Percentiles rank a stretch among this genome's conserved stretches.
These are phyloP conservation scores for Momotus momota DNA, from an alignment of 2,797 vertebrate genomes.

Conservation along the genomic window DNA sequence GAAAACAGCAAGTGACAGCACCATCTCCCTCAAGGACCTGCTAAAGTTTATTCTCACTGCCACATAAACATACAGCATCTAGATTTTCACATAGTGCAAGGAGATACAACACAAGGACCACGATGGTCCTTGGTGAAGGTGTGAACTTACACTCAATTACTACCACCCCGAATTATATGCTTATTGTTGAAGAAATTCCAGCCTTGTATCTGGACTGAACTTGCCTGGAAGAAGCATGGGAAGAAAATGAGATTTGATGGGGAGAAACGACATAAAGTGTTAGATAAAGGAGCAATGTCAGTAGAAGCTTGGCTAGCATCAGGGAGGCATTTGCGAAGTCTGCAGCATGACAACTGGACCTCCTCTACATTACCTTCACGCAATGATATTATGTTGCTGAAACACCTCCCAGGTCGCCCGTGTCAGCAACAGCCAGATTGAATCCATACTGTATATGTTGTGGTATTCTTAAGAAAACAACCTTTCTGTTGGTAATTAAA, in stretches of 20 bases:
- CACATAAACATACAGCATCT: background rate
- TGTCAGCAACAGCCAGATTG: background rate
- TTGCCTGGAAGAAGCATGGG: background rate
- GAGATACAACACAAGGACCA: background rate
- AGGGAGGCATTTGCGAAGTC: background rate
- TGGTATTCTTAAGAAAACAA: background rate
- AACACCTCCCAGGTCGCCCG: background rate
- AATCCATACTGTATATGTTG: background rate
- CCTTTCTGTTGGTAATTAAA: background rate
- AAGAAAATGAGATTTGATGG: background rate
- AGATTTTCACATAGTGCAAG: background rate
- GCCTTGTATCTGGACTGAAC: background rate
- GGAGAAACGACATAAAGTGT: background rate
- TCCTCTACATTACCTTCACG: background rate
- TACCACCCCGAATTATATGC: fast-evolving
- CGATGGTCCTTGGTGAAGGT: background rate
- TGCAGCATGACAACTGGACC: background rate
- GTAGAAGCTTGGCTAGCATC: background rate
- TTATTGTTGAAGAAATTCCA: background rate
- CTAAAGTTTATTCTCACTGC: background rate
- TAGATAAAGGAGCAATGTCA: background rate
- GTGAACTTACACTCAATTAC: background rate
- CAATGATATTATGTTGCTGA: background rate
- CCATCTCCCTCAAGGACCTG: background rate
- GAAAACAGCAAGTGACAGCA: background rate